Evolutionary conservation across 2,797 vertebrate genomes (phyloP).

Genomic region (Lophotriccus pileatus): DNA sequence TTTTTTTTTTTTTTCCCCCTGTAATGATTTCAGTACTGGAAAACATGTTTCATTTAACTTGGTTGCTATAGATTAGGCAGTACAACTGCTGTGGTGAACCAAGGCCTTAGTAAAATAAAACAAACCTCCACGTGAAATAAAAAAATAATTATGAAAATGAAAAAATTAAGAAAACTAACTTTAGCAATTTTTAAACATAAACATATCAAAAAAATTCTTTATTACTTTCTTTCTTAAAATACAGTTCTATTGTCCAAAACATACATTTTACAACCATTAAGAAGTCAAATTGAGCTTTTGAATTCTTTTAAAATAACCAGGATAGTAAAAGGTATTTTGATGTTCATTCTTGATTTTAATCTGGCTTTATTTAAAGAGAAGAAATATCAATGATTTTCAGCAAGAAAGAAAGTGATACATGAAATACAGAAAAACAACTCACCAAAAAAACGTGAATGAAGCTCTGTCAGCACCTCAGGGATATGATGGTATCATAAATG

Average conservation of each 20-base stretch:
- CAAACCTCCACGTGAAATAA: neutral
- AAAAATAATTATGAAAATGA: neutral
- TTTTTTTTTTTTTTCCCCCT: accelerated
- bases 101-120: neutral
- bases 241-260: neutral
- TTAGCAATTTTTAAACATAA: neutral
- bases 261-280: neutral
- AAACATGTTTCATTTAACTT: slow-evolving; percentile 3
- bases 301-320: neutral
- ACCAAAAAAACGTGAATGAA: slow-evolving; percentile 1
- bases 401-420: neutral
- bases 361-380: neutral
- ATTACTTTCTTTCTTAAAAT: neutral
- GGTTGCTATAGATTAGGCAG: neutral
- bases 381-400: neutral
- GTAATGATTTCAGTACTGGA: neutral
- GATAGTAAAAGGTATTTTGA: neutral
- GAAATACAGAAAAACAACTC: neutral
- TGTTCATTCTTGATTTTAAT: neutral
- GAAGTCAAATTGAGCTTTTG: neutral
- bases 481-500: neutral
- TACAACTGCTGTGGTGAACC: neutral
- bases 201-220: neutral
- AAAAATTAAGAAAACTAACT: neutral
- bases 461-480: neutral